Conservation (phyloP, 1,140 invertebrate species). For the fruit fly (Drosophila melanogaster) region Release_6_plus_ISO1_MT NT_037436.4:7254501-7255000, state of each 20-base stretch:
- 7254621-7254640: neutral
- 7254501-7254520: conserved; percentile 46
- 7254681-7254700: neutral
- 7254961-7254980: conserved; percentile 77
- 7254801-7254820: conserved; percentile 58
- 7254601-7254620: neutral
- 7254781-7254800: conserved; percentile 48
- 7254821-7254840: conserved; percentile 56
- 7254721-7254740: neutral
- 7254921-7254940: conserved; percentile 73
- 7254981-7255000: conserved; percentile 44
- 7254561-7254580: conserved; percentile 26
- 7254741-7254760: neutral
- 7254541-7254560: conserved; percentile 20
- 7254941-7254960: conserved; percentile 55
- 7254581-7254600: conserved; percentile 2
- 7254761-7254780: conserved; percentile 11
- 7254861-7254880: conserved; percentile 54
- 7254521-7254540: conserved; percentile 42
- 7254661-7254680: neutral
- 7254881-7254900: conserved; percentile 81
- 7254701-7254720: neutral
- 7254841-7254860: conserved; percentile 19
- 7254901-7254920: conserved; percentile 56
- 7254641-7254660: too few species aligned